These are phyloP conservation scores for Laterallus jamaicensis DNA, from an alignment of 2,113 vertebrate species.

Conservation along the genomic window DNA sequence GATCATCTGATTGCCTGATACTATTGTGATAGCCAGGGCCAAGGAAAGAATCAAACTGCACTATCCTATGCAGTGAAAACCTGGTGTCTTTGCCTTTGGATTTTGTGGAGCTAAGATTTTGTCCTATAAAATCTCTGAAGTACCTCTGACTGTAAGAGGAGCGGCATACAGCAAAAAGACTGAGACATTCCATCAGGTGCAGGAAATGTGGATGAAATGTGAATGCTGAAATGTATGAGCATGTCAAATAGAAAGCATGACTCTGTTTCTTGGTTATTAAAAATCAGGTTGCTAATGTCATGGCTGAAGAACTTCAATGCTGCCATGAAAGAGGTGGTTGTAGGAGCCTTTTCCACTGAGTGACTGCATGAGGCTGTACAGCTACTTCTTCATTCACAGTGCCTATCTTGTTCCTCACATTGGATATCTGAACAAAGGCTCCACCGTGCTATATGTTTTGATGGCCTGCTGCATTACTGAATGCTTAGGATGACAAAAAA, in stretches of 20 bases:
- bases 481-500: background rate
- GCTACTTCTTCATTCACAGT: background rate
- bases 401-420: background rate
- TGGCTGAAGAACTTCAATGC: rapidly evolving
- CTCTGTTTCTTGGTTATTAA: rapidly evolving
- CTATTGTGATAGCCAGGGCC: background rate
- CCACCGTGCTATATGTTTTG: background rate
- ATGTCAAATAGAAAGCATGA: background rate
- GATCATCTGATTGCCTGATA: background rate
- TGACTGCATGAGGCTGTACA: background rate
- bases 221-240: background rate
- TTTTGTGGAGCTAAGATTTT: background rate
- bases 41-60: rapidly evolving
- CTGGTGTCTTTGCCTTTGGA: background rate
- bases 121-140: background rate
- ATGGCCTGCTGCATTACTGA: background rate
- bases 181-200: background rate
- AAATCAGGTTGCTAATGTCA: background rate
- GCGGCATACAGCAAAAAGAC: background rate
- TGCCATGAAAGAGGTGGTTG: background rate
- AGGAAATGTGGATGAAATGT: background rate
- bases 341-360: background rate
- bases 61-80: background rate
- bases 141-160: background rate
- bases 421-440: background rate